phyloP scores from a whole-genome alignment of 2,113 vertebrate species.

The Equus quagga region DNA sequence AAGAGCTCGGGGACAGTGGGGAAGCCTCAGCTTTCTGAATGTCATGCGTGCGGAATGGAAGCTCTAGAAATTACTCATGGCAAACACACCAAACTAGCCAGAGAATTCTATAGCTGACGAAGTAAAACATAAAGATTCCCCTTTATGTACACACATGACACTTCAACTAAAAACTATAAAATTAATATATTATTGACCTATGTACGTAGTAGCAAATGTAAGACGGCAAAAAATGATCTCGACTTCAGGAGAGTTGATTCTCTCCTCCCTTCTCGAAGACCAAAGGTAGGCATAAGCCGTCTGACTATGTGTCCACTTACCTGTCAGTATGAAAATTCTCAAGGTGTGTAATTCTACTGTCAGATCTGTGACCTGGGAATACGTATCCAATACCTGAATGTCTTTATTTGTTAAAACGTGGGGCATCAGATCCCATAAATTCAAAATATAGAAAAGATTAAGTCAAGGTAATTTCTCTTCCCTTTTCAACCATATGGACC shows the following conservation, averaged over 20 bases:
- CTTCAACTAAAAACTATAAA: not conserved
- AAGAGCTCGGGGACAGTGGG: not conserved
- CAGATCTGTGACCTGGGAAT: not conserved
- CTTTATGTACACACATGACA: not conserved
- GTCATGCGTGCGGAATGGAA: not conserved
- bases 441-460: not conserved
- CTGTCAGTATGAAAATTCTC: not conserved
- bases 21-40: not conserved
- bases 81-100: not conserved
- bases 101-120: not conserved
- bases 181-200: not conserved
- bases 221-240: not conserved
- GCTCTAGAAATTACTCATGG: not conserved
- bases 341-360: not conserved
- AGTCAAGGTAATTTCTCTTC: not conserved
- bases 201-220: not conserved
- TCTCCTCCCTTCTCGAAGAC: not conserved
- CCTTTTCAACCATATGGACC: not conserved
- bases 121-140: not conserved
- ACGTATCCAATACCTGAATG: not conserved
- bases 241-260: fast-evolving
- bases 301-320: fast-evolving
- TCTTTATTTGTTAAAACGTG: not conserved
- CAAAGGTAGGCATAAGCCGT: not conserved
- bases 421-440: not conserved